Base-by-base conservation (phyloP, 2,888 invertebrate species). In the Diachrysia chrysitis region DNA sequence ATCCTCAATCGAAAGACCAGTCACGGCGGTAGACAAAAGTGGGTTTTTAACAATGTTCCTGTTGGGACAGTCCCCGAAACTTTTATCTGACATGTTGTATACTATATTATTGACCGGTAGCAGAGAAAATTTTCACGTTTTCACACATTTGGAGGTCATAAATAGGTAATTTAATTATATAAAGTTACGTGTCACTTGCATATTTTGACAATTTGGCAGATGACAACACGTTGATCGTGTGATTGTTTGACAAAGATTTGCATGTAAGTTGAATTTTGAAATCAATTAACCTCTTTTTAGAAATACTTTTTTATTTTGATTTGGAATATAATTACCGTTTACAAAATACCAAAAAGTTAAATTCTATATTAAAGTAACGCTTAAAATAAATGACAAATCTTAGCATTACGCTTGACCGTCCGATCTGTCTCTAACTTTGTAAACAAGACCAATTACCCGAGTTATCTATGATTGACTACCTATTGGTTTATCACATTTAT, bases 1-100 rank as follows among this genome's bases (percentile, higher is more conserved):
- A 91, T 97, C 97, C 82, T 97, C 97, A 64, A 97, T 96, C 16
- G 97, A 96, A 79, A 97, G 96, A 63, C 97, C 97, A 78, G 96
- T 97, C 74, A 97, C 97, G 69, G 97, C 97, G 63, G 96, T 97
- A 81, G 97, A 97, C 73, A 98, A 95, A 82, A 98, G 95, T 35
- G 97, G 96, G 92, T 98, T 98, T 95, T 94, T 95, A 85, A 95
- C 92, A 71, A 92, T 86, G 87, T 90, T 92, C 88, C 90, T 90
- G 81, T 88, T 91, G 65, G 89, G 85, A 72, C 92, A 88, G 85
- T 95, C 94, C 86, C 94, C 93, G 76, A 93, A 94, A 92, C 93
- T 92, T 91, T 91, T 94, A 85, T 95, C 95, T 78, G 94, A 91
- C 95, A 95, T 95, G 78, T 88, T 86, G 69, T 73, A 71, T 68